Base-by-base conservation (phyloP, 2,797 vertebrate species). In the Rhincodon typus region DNA sequence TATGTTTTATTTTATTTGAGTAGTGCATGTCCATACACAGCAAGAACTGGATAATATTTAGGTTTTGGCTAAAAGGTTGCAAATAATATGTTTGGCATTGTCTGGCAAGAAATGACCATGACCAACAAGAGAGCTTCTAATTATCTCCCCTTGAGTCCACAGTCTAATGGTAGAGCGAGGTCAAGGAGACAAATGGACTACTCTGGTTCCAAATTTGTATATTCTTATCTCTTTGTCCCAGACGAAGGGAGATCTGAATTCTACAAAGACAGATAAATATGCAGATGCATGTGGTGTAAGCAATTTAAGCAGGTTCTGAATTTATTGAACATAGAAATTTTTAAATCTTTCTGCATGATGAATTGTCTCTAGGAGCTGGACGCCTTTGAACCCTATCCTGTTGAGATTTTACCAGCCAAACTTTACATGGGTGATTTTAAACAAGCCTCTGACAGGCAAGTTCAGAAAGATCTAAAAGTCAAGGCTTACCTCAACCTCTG, bases 391-490 rank as follows among this genome's bases (percentile, higher is more conserved):
- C 96, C 96, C 0, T 98, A 99, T 96, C 98, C 99, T 23, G 97
- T 98, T 96, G 99, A 99, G 97, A 97, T 99, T 95, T 50, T 99
- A 10, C 97, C 98, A 30, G 97, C 96, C 15, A 97, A 96, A 95
- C 96, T 99, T 94, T 99, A 98, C 79, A 97, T 99, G 98, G 98
- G 98, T 4, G 97, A 98, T 96, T 97, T 97, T 96, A 96, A 95
- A 50, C 98, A 99, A 97, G 98, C 98, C 95, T 97, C 96, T 3
- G 97, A 98, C 96, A 94, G 69, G 79, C 96, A 97, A 67, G 97
- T 98, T 95, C 97, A 97, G 96, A 98, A 97, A 96, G 97, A 98
- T 96, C 97, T 99, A 96, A 98, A 98, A 97, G 98, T 99, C 96
- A 97, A 96, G 84, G 97, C 98, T 0, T 96, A 98, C 21, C 95